Percentiles rank a stretch among this genome's conserved stretches.
phyloP scores from a whole-genome alignment of 2,113 vertebrate genomes.

The Sinocyclocheilus anshuiensis region DNA sequence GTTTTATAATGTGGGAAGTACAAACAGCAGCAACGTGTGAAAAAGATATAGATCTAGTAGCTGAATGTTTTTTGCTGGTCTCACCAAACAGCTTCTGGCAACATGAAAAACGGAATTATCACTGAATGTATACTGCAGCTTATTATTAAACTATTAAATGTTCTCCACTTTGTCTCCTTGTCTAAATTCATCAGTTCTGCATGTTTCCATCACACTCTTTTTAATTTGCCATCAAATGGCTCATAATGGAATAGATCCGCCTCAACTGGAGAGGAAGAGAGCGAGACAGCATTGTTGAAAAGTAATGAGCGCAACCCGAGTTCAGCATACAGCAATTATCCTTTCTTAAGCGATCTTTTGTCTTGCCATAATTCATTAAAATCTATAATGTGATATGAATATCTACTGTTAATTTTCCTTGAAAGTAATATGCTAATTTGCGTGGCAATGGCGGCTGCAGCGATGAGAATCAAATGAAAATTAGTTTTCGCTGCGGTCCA shows the following conservation, averaged over 20 bases:
- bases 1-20: conserved; percentile 72
- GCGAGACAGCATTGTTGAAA: conserved; percentile 52
- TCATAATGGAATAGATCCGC: conserved; percentile 51
- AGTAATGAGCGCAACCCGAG: conserved; percentile 55
- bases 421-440: conserved; percentile 55
- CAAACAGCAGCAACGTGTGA: conserved; percentile 74
- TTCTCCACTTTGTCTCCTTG: conserved; percentile 72
- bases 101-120: conserved; percentile 83
- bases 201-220: conserved; percentile 47
- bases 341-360: conserved; percentile 52
- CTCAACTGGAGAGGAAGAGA: conserved; percentile 17
- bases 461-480: conserved; percentile 62
- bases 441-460: conserved; percentile 46
- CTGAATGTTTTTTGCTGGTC: conserved; percentile 82
- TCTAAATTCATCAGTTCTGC: conserved; percentile 57
- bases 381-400: conserved; percentile 57
- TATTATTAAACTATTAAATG: conserved; percentile 87
- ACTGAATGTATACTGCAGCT: conserved; percentile 86
- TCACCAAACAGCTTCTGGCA: conserved; percentile 82
- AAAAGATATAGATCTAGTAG: conserved; percentile 78
- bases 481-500: conserved; percentile 49
- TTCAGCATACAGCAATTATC: conserved; percentile 53
- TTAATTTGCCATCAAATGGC: conserved; percentile 49
- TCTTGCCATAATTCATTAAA: conserved; percentile 51
- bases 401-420: conserved; percentile 41